Evolutionary conservation across 2,113 vertebrate species (phyloP).

Genomic region (Mus pahari): DNA sequence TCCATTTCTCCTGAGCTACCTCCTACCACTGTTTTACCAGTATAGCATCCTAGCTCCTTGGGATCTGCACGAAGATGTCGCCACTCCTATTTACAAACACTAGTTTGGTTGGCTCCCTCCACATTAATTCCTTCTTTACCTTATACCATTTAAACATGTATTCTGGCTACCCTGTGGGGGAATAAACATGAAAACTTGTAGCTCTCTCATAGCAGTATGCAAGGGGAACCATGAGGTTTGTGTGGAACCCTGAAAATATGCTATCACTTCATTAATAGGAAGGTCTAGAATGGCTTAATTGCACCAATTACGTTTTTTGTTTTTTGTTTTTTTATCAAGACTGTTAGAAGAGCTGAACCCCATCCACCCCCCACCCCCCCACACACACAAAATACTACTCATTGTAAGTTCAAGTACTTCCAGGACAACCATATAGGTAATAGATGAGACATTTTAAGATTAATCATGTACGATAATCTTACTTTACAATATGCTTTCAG

Average conservation of each 20-base stretch:
- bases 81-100: neutral
- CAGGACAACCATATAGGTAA: neutral
- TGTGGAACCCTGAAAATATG: neutral
- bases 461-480: neutral
- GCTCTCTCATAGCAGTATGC: neutral
- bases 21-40: no score
- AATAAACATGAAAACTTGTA: neutral
- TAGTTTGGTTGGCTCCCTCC: neutral
- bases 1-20: no score
- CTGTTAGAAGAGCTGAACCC: neutral
- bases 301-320: neutral
- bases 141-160: neutral
- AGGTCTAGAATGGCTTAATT: neutral
- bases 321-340: neutral
- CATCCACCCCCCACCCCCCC: neutral
- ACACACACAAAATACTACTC: neutral
- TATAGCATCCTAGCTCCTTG: rapidly evolving
- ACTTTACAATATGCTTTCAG: neutral
- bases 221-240: neutral
- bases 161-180: neutral
- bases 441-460: neutral
- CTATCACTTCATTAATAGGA: neutral
- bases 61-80: neutral
- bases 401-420: neutral
- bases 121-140: neutral